These are phyloP conservation scores for Ceratina australensis DNA, from an alignment of 1,140 invertebrate genomes.

Conservation along the genomic window DNA sequence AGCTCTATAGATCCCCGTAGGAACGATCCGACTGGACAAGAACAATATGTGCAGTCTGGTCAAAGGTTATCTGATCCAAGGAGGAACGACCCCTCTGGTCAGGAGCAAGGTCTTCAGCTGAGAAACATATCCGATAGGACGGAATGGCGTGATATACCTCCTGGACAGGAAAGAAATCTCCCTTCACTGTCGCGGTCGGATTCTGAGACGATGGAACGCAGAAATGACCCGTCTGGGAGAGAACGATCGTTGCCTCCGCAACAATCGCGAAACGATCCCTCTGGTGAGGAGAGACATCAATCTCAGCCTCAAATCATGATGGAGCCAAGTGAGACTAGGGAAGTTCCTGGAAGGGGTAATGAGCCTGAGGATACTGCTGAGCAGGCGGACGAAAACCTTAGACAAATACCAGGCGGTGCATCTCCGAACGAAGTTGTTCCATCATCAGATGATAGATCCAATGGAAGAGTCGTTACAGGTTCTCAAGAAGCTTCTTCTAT, in stretches of 20 bases:
- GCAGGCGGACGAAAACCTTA: conserved; percentile 61
- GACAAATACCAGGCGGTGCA: conserved; percentile 74
- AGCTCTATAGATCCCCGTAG: conserved; percentile 72
- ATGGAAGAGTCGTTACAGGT: conserved; percentile 74
- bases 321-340: conserved; percentile 67
- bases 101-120: conserved; percentile 66
- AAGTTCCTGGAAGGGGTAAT: conserved; percentile 75
- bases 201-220: conserved; percentile 68
- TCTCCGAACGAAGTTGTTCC: conserved; percentile 69
- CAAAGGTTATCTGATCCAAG: conserved; percentile 66
- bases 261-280: conserved; percentile 76
- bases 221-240: conserved; percentile 76
- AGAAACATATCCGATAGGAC: conserved; percentile 66
- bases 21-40: conserved; percentile 77
- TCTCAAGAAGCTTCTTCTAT: conserved; percentile 70
- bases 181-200: conserved; percentile 60
- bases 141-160: conserved; percentile 73
- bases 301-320: conserved; percentile 58
- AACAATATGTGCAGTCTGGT: conserved; percentile 70
- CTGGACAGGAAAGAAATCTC: conserved; percentile 73
- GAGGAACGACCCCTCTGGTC: conserved; percentile 76
- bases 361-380: conserved; percentile 66
- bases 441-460: conserved; percentile 65
- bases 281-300: conserved; percentile 71
- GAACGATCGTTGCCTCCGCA: conserved; percentile 71